Evolutionary conservation across 1,140 invertebrate genomes (phyloP), one percentile per base, ranked within the genome.

Genomic region (Lutraria rhynchaena): DNA sequence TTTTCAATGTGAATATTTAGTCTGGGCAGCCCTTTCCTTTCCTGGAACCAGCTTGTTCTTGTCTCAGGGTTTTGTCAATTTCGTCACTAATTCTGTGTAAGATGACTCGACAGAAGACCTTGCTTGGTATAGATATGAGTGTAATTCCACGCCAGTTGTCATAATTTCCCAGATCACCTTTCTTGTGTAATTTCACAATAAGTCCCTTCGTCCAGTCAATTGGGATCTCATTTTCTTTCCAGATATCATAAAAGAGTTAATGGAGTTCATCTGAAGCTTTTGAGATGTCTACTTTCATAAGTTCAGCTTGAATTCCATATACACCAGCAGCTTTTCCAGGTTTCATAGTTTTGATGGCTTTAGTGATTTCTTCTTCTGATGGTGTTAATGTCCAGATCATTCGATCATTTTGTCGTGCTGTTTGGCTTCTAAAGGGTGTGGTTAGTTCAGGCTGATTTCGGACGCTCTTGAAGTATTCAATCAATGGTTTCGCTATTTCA

Each of bases 1-100:
- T 84, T 35, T 70, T 55, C 19, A 82, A 51, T 1, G 81, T 81
- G 19, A 81, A 81, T 11, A 85, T 82, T 46, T 83, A 75, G 78
- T 85, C 71, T 51, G 63, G 82, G 46, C 83, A 81, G 22, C 74
- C 53, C 31, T 60, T 60, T 33, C 76, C 63, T 65, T 33, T 80
- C 44, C 75, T 71, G 51, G 80, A 83, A 24, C 55, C 82, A 31
- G 41, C 67, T 49, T 83, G 76, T 55, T 83, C 74, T 31, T 83
- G 49, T 1, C 29, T 41, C 4, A 63, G 46, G 4, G 9, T 60
- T 13, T 33, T 37, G 7, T 80, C 75, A 4, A 71, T 22, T 0
- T 41, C 44, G 22, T 19, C 41, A 11, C 11, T 53, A 1, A 83
- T 61, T 7, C 61, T 24, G 22, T 73, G n/a, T 3, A 80, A 35